These are phyloP conservation scores for Pachymerium ferrugineum DNA, from an alignment of 2,888 invertebrate species.

Conservation along the genomic window DNA sequence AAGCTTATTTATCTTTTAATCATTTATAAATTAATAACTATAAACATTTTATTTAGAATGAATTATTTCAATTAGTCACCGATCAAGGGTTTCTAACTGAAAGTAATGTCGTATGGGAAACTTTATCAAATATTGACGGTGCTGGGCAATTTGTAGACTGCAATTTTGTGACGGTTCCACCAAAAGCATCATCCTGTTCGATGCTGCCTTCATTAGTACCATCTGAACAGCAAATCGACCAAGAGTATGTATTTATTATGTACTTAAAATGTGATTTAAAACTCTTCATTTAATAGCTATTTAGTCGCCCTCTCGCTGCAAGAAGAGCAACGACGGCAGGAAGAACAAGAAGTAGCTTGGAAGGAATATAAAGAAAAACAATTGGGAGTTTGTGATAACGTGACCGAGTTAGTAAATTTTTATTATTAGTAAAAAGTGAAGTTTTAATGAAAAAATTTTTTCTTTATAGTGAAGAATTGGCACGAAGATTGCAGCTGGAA, in stretches of 20 bases:
- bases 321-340: conserved; percentile 45
- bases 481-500: conserved; percentile 49
- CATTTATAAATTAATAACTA: not conserved
- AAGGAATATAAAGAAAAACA: conserved; percentile 41
- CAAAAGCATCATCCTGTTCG: conserved; percentile 38
- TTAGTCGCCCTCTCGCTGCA: conserved; percentile 51
- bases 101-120: conserved; percentile 55
- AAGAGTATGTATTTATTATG: conserved; percentile 47
- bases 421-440: not conserved
- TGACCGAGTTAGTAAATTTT: conserved; percentile 38
- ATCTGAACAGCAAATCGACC: conserved; percentile 49
- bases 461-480: conserved; percentile 48
- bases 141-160: conserved; percentile 54
- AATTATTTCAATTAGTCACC: conserved; percentile 54
- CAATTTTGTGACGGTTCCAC: conserved; percentile 48
- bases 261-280: not conserved
- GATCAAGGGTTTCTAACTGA: conserved; percentile 55
- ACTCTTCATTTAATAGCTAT: conserved; percentile 43
- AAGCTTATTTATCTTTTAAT: conserved; percentile 34
- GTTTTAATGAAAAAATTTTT: not conserved
- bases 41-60: conserved; percentile 45
- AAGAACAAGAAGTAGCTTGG: conserved; percentile 40
- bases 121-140: conserved; percentile 53
- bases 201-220: conserved; percentile 31
- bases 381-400: conserved; percentile 37